A percentile compares a stretch with the other conserved stretches of the same genome.
Evolutionary conservation across 2,797 vertebrate genomes (phyloP).

Genomic region (Takifugu ocellatus): DNA sequence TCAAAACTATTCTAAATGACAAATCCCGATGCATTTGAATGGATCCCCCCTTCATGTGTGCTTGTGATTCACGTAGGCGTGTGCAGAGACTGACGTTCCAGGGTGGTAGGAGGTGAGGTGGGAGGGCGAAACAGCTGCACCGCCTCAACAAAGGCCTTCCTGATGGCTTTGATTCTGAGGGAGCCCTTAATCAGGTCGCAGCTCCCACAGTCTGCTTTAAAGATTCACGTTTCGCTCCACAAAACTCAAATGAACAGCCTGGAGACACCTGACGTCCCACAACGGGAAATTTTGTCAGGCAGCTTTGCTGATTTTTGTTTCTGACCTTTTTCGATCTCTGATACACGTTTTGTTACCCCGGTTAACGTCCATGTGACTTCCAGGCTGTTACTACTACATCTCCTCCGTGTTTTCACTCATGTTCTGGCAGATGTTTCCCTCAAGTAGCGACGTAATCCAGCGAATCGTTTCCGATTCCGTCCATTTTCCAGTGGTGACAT

Average conservation of each 20-base stretch:
- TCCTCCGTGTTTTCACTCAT: too few species aligned
- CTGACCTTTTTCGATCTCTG: too few species aligned
- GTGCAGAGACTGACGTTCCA: slow-evolving; percentile 26
- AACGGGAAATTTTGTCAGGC: too few species aligned
- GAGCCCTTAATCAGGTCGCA: slow-evolving; percentile 57
- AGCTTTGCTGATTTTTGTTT: too few species aligned
- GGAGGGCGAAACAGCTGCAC: slow-evolving; percentile 41
- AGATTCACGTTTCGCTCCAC: too few species aligned
- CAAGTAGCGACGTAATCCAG: background rate
- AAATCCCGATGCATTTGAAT: slow-evolving; percentile 37
- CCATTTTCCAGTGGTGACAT: background rate
- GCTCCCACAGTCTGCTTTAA: slow-evolving; percentile 23
- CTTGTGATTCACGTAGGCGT: slow-evolving; percentile 13
- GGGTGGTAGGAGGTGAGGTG: slow-evolving; percentile 31
- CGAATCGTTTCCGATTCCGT: background rate
- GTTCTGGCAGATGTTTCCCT: background rate
- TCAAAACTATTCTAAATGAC: slow-evolving; percentile 31
- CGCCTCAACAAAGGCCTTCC: slow-evolving; percentile 52
- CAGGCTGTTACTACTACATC: too few species aligned
- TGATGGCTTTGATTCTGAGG: slow-evolving; percentile 53
- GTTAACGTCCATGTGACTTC: too few species aligned
- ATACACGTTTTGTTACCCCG: too few species aligned
- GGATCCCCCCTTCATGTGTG: slow-evolving; percentile 17
- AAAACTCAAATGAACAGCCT: too few species aligned
- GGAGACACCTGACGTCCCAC: too few species aligned